These are phyloP conservation scores for Cisticola juncidis DNA, from an alignment of 2,113 vertebrate genomes.

Conservation along the genomic window DNA sequence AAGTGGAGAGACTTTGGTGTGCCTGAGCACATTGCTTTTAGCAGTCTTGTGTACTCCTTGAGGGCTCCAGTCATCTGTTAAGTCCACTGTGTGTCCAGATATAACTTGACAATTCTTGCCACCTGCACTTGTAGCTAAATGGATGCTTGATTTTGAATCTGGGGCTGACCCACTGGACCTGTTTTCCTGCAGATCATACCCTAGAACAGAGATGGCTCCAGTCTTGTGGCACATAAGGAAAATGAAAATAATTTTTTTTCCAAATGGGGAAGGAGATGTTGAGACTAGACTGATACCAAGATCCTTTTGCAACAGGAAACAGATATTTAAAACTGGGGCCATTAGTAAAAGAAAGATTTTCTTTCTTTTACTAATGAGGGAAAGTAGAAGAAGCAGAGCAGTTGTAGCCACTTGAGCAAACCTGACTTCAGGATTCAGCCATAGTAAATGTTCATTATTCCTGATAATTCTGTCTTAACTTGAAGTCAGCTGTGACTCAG, in stretches of 20 bases:
- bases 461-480: background rate
- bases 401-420: background rate
- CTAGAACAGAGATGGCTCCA: background rate
- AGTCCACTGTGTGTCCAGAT: background rate
- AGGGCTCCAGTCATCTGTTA: background rate
- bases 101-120: background rate
- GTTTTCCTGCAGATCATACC: background rate
- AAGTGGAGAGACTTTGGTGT: background rate
- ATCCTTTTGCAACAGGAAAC: background rate
- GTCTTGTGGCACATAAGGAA: background rate
- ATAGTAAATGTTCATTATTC: background rate
- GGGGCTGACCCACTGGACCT: background rate
- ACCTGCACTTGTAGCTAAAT: background rate
- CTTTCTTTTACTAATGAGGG: background rate
- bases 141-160: background rate
- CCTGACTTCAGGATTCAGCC: background rate
- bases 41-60: background rate
- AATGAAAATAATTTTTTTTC: background rate
- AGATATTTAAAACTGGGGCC: background rate
- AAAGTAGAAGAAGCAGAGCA: background rate
- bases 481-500: background rate
- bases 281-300: background rate
- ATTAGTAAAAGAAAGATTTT: background rate
- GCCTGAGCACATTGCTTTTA: background rate
- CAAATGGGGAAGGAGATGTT: background rate